Evolutionary conservation across 1,140 invertebrate species (phyloP), one percentile per base, ranked within the genome.

Genomic region (Papilio dardanus): DNA sequence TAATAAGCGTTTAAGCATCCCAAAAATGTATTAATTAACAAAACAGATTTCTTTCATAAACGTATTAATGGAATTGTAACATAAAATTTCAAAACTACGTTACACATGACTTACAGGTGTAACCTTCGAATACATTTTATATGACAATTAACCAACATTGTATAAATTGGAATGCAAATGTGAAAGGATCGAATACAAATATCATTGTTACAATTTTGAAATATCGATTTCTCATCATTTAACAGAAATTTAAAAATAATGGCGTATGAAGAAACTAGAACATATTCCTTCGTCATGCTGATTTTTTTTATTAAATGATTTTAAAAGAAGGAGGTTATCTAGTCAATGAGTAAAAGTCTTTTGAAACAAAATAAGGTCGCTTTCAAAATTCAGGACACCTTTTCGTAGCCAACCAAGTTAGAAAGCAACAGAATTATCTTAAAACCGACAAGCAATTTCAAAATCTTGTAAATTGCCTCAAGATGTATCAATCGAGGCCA

Each of bases 401-500:
- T 62, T 28, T 30, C 46, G 35, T n/a, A 16, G 16, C 16, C 42
- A 30, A 24, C 21, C 21, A 54, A 30, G n/a, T 19, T 19, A 1
- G 3, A 54, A 24, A 54, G 5, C 8, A 54, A 54, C 19, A 3
- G 14, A n/a, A 8, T 14, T 19, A 24, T 54, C 21, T 10, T 12
- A 30, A 3, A 28, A 28, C 10, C 30, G 54, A 62, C 3, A 28
- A 5, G 24, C 30, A 62, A 62, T 62, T 62, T 24, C 21, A 54
- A 54, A 54, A 54, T 21, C 14, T 54, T 62, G 10, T 28, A 62
- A 62, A 62, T 28, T 28, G 24, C 54, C 24, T 62, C 21, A 8
- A 21, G 54, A 58, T 62, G 54, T 62, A 62, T 62, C 54, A 62
- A 62, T 62, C 54, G 54, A 28, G 21, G 54, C 54, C 2, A 30